Base-by-base conservation (phyloP, 37 sponge, comb jelly and placozoan genomes). In the Aplysina aerophoba region DNA sequence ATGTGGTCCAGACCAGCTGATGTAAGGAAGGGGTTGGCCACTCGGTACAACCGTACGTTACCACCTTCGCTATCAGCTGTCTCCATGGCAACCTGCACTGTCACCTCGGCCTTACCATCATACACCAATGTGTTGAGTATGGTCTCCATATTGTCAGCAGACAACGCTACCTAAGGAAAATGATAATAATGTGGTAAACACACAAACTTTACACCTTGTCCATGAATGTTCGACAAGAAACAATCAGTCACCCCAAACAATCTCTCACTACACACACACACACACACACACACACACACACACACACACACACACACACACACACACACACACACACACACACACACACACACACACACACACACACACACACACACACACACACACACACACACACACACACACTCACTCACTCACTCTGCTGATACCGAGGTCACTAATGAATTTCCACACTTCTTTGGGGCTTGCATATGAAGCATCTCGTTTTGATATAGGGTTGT, bases 361-460 rank as follows among this genome's bases (percentile, higher is more conserved):
- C n/a, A 62, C 5, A 62, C 5, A 25, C 63, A 13, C 4, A 27
- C 71, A 30, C 71, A 69, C 71, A 69, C 1, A 69, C 28, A 69
- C 71, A 69, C 33, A 69, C 71, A 69, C 71, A 69, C 33, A 30
- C 34, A 30, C 71, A 30, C 71, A 30, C 34, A 30, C 33, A 69
- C 71, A 69, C 71, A 69, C 71, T 30, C 71, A 69, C 66, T 30
- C 71, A 69, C 71, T 34, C 34, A 95, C 98, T 86, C 91, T 93
- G 82, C 98, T 97, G 81, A 97, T 95, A 4, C 94, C 94, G 0
- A 97, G 90, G 17, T 95, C 90, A 25, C 86, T 95, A 69, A 97
- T 97, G 59, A 87, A 95, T 77, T 93, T 79, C 84, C 94, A 93
- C 16, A 97, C 96, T 41, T 97, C 94, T 39, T 61, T 61, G 39